A percentile compares a stretch with the other conserved stretches of the same genome.
These are phyloP conservation scores for Acrobasis suavella DNA, from an alignment of 2,888 invertebrate genomes.

Conservation along the genomic window DNA sequence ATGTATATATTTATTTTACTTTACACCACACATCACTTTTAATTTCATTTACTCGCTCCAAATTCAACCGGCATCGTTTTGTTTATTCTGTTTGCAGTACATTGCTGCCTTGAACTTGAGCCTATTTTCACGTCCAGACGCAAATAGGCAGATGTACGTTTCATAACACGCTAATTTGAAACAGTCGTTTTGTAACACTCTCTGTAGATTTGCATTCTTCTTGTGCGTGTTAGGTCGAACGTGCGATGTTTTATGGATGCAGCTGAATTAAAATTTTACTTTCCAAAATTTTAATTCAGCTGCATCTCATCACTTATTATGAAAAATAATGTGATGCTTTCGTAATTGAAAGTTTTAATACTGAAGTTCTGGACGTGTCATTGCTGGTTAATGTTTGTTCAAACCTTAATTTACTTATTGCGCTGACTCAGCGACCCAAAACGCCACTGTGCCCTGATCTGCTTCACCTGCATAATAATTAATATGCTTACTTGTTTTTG, in stretches of 20 bases:
- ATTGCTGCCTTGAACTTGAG: constrained; percentile 70
- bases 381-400: too few relatives aligned
- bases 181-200: not conserved
- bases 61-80: constrained; percentile 39
- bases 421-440: too few relatives aligned
- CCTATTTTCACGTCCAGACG: constrained; percentile 32
- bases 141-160: constrained; percentile 42
- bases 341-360: constrained; percentile 7
- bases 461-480: too few relatives aligned
- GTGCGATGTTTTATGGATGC: constrained; percentile 27
- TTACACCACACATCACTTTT: constrained; percentile 49
- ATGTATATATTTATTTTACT: constrained; percentile 11
- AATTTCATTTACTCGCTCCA: constrained; percentile 51
- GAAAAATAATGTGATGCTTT: constrained; percentile 11
- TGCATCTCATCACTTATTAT: too few relatives aligned
- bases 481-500: too few relatives aligned
- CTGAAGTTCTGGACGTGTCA: constrained; percentile 5
- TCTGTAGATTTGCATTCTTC: constrained; percentile 6
- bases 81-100: constrained; percentile 52
- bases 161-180: not conserved
- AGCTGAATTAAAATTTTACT: constrained; percentile 18
- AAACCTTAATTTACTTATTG: too few relatives aligned
- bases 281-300: too few relatives aligned
- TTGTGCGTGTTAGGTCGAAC: constrained; percentile 22
- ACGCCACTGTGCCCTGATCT: too few relatives aligned